Base-by-base conservation (phyloP, 2,888 invertebrate genomes). In the Andrena camellia region DNA sequence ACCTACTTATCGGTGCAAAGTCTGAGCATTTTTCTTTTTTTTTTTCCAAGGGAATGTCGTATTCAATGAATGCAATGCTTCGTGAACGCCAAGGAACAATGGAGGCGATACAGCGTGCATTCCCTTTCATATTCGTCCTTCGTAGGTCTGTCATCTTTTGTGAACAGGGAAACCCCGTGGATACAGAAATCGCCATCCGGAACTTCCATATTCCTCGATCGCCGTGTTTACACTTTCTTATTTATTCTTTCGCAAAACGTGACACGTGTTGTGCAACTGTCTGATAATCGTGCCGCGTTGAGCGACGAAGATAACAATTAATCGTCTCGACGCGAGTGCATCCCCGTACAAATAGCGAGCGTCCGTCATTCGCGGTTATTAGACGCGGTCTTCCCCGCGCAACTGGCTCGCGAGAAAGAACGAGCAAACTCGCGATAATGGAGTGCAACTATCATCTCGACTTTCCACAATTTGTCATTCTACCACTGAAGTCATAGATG, bases 71-170 rank as follows among this genome's bases (percentile, higher is more conserved):
- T 64, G 23, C 23, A n/a, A 23, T 5, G 31, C 17, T 57, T 68
- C 59, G 52, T 42, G 50, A 52, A 26, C 35, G 23, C 5, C 20
- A 8, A 6, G 6, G 29, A 78, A 78, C 72, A 81, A 78, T 81
- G 50, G 54, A 6, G 13, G 13, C 54, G 6, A 57, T 54, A 33
- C 2, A 20, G 2, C 26, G 42, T 2, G 26, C 57, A 48, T 42
- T 50, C 50, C 29, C 26, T 78, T 78, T 68, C 78, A 68, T 52
- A 23, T 1, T 7, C 20, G 57, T 23, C 62, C 79, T 72, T 81
- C 78, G 57, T 33, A 63, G 42, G 50, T 59, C 54, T 29, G 26
- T 48, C 35, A n/a, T 69, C 69, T 66, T 60, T 54, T 48, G 20
- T 13, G 8, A 33, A 20, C 26, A 26, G 23, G 73, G 80, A 48